phyloP scores from a whole-genome alignment of 1,140 invertebrate species.

The Galleria mellonella region DNA sequence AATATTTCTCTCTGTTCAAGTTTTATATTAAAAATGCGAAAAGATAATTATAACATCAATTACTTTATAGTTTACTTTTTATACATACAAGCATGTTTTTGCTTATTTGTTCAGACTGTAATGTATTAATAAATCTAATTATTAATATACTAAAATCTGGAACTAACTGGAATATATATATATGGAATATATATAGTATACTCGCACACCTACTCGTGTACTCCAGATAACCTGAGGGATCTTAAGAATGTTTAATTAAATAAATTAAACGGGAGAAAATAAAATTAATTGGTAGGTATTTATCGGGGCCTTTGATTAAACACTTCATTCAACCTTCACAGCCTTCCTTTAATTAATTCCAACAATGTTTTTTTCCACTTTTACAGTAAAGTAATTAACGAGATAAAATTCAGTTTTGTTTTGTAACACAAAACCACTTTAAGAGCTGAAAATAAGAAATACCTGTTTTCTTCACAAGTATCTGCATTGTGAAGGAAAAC shows the following conservation, averaged over 20 bases:
- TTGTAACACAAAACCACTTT: conserved; percentile 16
- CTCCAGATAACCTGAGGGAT: conserved; percentile 1
- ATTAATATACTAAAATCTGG: no score
- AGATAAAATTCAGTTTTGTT: conserved; percentile 16
- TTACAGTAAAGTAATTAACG: conserved; percentile 24
- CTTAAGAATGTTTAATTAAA: conserved; percentile 14
- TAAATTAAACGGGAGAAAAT: conserved; percentile 17
- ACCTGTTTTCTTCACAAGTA: neutral
- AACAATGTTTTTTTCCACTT: conserved; percentile 21
- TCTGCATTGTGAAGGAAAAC: neutral
- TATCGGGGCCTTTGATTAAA: conserved; percentile 34
- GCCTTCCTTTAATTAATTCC: conserved; percentile 32
- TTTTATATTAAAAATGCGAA: no score
- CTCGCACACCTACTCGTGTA: no score
- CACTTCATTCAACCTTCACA: conserved; percentile 21
- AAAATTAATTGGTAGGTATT: conserved; percentile 34
- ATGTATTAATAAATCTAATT: no score
- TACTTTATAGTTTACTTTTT: no score
- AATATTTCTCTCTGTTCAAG: no score
- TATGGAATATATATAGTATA: no score
- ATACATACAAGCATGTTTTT: no score
- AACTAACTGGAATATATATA: no score
- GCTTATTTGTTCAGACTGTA: no score
- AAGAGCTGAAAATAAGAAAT: conserved; percentile 9
- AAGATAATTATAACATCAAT: no score